Evolutionary conservation across 2,888 invertebrate genomes (phyloP), one percentile per base, ranked within the genome.

Genomic region (Mamestra brassicae): DNA sequence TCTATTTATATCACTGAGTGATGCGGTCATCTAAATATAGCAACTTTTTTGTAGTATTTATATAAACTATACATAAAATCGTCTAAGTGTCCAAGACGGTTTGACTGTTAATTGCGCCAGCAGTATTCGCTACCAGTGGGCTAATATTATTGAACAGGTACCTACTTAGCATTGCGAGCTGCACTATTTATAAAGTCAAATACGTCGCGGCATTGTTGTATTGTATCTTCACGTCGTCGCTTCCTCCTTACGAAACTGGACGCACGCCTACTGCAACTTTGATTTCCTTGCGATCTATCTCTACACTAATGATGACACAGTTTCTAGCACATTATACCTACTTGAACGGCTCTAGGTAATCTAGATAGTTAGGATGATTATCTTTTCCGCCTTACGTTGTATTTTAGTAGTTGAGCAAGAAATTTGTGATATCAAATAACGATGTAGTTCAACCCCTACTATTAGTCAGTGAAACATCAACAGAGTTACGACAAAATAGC

Each of bases 121-220:
- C 77, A 76, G 71, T 71, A 75, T 79, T 74, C 71, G 61, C 63
- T 50, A 63, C 76, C 79, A 84, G 70, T 73, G 71, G 71, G 78
- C 85, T 86, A 83, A 86, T 87, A 86, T 87, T 87, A 83, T 87
- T 88, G 88, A 87, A 84, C 87, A 87, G 80, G 86, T 88, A 89
- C 83, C 86, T 87, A 88, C 86, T 88, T 89, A 88, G 88, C 89
- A 91, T 90, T 91, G 88, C 90, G 89, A 84, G 88, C 88, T 91
- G 90, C 92, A 94, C 93, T 95, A 95, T 95, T 95, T 95, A 94
- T 95, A 94, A 95, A 95, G 94, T 94, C 93, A 92, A 94, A 95
- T 95, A 92, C 91, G 93, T 91, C 91, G 89, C 87, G 89, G 92
- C 93, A 96, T 95, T 96, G 95, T 96, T 95, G 94, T 94, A 96